phyloP scores from a whole-genome alignment of 2,888 invertebrate genomes.

The Drosophila crucigera region DNA sequence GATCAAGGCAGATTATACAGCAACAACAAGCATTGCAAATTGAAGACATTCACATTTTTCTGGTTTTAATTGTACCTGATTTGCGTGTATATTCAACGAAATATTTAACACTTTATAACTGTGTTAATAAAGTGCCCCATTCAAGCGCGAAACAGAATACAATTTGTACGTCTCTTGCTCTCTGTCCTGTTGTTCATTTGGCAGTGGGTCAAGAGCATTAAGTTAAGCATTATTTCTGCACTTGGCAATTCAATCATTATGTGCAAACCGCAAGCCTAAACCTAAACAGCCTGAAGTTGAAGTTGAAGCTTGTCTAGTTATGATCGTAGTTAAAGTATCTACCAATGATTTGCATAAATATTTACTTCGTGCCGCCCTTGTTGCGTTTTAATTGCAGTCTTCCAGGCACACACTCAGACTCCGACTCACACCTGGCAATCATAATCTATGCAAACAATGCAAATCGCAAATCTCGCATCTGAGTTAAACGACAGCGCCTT shows the following conservation, averaged over 20 bases:
- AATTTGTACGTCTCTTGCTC: slow-evolving; percentile 21
- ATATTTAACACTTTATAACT: slow-evolving; percentile 9
- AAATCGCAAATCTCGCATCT: slow-evolving; percentile 27
- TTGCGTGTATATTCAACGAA: slow-evolving; percentile 6
- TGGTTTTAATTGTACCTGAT: slow-evolving; percentile 28
- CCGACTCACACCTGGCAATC: slow-evolving; percentile 60
- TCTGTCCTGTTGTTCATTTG: slow-evolving; percentile 60
- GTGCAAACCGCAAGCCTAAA: slow-evolving; percentile 39
- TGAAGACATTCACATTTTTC: slow-evolving; percentile 33
- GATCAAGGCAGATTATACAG: slow-evolving; percentile 56
- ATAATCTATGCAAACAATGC: slow-evolving; percentile 59
- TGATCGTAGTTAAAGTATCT: slow-evolving; percentile 33
- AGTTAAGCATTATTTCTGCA: slow-evolving; percentile 30
- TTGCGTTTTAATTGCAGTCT: slow-evolving; percentile 70
- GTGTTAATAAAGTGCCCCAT: slow-evolving; percentile 51
- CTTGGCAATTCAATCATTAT: slow-evolving; percentile 52
- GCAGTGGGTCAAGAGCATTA: slow-evolving; percentile 76
- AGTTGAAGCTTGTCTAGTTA: slow-evolving; percentile 33
- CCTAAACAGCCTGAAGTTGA: slow-evolving; percentile 27
- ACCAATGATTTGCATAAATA: slow-evolving; percentile 75
- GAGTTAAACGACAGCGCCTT: slow-evolving; percentile 39
- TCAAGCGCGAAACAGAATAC: slow-evolving; percentile 36
- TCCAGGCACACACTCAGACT: slow-evolving; percentile 7
- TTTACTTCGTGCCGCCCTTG: slow-evolving; percentile 56
- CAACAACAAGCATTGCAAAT: slow-evolving; percentile 29